These are phyloP conservation scores for Neotoma lepida DNA, from an alignment of 2,113 vertebrate species.

Conservation along the genomic window DNA sequence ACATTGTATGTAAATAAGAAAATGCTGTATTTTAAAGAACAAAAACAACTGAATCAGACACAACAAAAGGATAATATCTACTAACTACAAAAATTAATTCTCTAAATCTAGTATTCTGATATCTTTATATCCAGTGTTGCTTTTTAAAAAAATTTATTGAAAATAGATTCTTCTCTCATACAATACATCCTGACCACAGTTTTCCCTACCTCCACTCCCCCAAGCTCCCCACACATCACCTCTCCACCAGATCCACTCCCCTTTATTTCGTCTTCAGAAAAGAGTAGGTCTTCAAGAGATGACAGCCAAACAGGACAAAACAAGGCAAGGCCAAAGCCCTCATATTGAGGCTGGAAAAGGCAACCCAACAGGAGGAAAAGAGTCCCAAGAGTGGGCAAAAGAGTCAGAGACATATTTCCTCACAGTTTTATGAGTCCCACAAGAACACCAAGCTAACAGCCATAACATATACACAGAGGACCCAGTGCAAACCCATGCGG, in stretches of 20 bases:
- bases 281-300: not conserved
- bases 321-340: not conserved
- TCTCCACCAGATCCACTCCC: not conserved
- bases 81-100: not conserved
- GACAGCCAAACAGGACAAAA: not conserved
- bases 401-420: not conserved
- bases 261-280: not conserved
- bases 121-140: not conserved
- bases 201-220: not conserved
- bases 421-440: not conserved
- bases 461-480: not conserved
- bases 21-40: not conserved
- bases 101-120: conserved; percentile 10
- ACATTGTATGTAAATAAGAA: not conserved
- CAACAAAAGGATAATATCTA: not conserved
- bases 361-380: not conserved
- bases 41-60: not conserved
- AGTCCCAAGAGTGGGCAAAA: not conserved
- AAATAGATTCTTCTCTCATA: not conserved
- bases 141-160: not conserved
- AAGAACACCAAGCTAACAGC: not conserved
- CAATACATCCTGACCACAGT: not conserved
- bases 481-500: not conserved
- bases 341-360: too few relatives aligned
- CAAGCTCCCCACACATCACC: not conserved